These are phyloP conservation scores for Drosophila bipectinata DNA, from an alignment of 1,140 invertebrate species.

Conservation along the genomic window DNA sequence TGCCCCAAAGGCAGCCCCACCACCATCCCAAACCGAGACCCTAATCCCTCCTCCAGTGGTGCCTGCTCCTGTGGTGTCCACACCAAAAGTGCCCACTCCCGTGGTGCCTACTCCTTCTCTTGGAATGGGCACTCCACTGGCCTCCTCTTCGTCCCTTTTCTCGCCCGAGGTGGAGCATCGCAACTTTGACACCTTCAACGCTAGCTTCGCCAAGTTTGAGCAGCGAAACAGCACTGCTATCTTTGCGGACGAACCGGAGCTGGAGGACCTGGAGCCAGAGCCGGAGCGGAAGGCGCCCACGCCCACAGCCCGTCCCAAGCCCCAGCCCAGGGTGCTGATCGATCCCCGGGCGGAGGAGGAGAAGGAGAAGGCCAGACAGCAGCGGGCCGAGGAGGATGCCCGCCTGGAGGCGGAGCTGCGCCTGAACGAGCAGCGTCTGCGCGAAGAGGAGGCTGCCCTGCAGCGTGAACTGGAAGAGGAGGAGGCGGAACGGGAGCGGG, in stretches of 20 bases:
- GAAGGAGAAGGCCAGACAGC: constrained; percentile 25
- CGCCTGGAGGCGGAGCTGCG: constrained; percentile 62
- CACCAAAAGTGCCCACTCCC: not conserved
- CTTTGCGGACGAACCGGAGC: constrained; percentile 56
- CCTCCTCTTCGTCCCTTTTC: constrained; percentile 30
- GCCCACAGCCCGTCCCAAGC: constrained; percentile 32
- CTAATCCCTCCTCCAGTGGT: not conserved
- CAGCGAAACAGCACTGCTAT: constrained; percentile 66
- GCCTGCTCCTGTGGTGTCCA: not conserved
- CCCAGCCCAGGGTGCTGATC: constrained; percentile 32
- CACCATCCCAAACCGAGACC: not conserved
- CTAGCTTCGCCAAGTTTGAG: constrained; percentile 71
- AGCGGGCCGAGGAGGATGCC: constrained; percentile 58
- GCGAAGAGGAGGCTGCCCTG: constrained; percentile 60
- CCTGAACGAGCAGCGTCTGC: constrained; percentile 65
- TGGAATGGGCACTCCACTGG: not conserved
- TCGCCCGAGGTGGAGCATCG: constrained; percentile 56
- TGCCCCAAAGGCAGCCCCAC: constrained; percentile 6
- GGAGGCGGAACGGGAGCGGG: constrained; percentile 5
- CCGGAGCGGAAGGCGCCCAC: constrained; percentile 14
- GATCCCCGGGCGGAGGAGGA: constrained; percentile 34
- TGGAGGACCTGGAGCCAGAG: constrained; percentile 28
- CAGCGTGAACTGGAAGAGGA: constrained; percentile 49
- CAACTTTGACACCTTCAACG: constrained; percentile 69
- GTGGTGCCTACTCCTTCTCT: not conserved